Base-by-base conservation (phyloP, 2,113 vertebrate genomes). In the Chaetorhynchus papuensis region DNA sequence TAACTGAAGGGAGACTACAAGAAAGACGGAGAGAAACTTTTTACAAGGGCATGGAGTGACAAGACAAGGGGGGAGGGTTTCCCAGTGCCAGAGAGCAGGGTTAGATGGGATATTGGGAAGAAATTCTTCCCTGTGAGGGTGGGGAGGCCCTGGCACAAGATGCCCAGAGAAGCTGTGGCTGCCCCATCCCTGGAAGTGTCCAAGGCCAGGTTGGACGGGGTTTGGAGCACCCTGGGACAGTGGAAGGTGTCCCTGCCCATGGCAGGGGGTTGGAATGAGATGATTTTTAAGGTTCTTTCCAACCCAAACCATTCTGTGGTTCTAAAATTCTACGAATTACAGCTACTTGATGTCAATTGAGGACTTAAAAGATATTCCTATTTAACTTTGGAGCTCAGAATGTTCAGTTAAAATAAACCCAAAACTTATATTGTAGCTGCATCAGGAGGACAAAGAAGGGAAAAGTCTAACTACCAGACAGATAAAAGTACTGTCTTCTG, bases 151-250 rank as follows among this genome's bases (percentile, higher is more conserved):
- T 57, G 57, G 76, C 21, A 80, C 21, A 50, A 42, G 20, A 0
- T 42, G 23, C 26, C 66, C 57, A 72, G 26, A 27, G 35, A 5
- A 71, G 35, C 59, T 80, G 42, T 22, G 76, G 26, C 50, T 80
- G 31, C 6, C 18, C 37, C 76, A 44, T 37, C 10, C 52, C 44
- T 81, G 59, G 31, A 16, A 81, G 10, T 52, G 23, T 3, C 6
- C 68, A 22, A n/a, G 44, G 6, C 52, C 15, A 19, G 15, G 44
- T 0, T 81, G 76, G 59, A 50, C 0, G 0, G 39, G 3, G 39
- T 10, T 60, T 31, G 42, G 66, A 57, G 44, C 44, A 59, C 0
- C 19, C 44, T 52, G 68, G 33, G 15, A 11, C 2, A n/a, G 33
- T 17, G 44, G 37, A 45, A 89, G 4, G 22, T 17, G 44, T 14